These are phyloP conservation scores for Neomonachus schauinslandi DNA, from an alignment of 2,113 vertebrate species.

Conservation along the genomic window DNA sequence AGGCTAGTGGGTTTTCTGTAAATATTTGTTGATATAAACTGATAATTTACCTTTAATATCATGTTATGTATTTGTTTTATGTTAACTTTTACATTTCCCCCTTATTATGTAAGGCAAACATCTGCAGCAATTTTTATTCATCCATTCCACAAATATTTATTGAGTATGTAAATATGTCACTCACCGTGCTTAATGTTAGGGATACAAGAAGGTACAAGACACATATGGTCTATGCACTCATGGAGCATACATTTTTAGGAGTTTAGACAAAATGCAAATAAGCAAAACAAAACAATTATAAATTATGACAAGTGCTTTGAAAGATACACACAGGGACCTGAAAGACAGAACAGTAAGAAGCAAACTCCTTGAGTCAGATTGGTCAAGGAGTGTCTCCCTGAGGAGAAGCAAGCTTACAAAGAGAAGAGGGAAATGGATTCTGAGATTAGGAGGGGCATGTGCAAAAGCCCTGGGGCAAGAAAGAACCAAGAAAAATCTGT, in stretches of 20 bases:
- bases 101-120: background rate
- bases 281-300: background rate
- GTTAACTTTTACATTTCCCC: background rate
- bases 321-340: background rate
- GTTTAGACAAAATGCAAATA: conserved; percentile 10
- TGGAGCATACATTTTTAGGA: background rate
- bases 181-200: background rate
- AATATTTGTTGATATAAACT: background rate
- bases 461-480: background rate
- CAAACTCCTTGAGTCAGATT: background rate
- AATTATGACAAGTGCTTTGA: background rate
- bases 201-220: background rate
- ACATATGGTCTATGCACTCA: background rate
- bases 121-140: background rate
- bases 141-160: background rate
- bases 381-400: background rate
- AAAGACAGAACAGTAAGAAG: background rate
- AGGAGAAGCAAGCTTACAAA: background rate
- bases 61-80: background rate
- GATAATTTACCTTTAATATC: background rate
- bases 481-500: background rate
- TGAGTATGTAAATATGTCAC: background rate
- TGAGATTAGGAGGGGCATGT: background rate
- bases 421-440: background rate
- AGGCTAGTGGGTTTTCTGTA: background rate